Percentiles rank a stretch among this genome's conserved stretches.
These are phyloP conservation scores for Panzeria rudis DNA, from an alignment of 2,888 invertebrate species.

Conservation along the genomic window DNA sequence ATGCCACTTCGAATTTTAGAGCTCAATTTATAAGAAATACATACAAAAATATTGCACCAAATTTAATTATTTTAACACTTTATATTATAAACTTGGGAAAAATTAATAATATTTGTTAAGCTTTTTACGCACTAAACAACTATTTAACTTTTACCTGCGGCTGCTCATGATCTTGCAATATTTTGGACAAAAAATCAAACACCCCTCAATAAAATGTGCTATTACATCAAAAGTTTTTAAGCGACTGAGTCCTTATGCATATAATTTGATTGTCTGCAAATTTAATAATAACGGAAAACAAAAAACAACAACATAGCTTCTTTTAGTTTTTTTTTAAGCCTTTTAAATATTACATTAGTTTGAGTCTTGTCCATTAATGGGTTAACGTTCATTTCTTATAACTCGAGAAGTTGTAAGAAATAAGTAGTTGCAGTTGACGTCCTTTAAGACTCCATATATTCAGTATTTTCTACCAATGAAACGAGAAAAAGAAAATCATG, in stretches of 20 bases:
- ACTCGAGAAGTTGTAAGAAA: too few species aligned
- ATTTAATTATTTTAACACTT: too few species aligned
- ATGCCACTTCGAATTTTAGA: too few species aligned
- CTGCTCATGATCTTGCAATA: neutral
- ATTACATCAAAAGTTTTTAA: neutral
- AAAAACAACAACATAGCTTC: neutral
- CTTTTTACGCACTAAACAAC: neutral
- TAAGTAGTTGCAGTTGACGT: too few species aligned
- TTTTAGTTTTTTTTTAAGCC: neutral
- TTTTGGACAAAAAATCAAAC: neutral
- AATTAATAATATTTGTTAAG: neutral
- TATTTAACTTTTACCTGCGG: neutral
- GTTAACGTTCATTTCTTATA: too few species aligned
- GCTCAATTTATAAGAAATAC: too few species aligned
- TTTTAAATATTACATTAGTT: neutral
- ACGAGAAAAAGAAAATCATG: neutral
- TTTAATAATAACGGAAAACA: neutral
- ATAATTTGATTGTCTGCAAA: neutral
- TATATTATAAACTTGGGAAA: neutral
- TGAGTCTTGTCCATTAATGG: slow-evolving; percentile 3
- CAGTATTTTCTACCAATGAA: too few species aligned
- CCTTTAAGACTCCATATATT: too few species aligned
- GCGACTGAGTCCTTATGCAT: neutral
- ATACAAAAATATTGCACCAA: too few species aligned
- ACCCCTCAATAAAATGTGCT: neutral